Percentiles rank a stretch among this genome's conserved stretches.
Conservation (phyloP, 2,113 vertebrate genomes). For the Mus musculus region GRCm39 chr8:97026001-97026500, state of each 20-base stretch:
- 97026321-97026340: background rate
- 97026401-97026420: background rate
- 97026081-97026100: background rate
- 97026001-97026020: background rate
- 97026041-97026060: background rate
- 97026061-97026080: background rate
- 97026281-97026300: background rate
- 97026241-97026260: background rate
- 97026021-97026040: background rate
- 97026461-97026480: background rate
- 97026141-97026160: background rate
- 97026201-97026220: background rate
- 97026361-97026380: background rate
- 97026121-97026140: background rate
- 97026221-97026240: background rate
- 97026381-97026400: background rate
- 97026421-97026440: background rate
- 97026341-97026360: background rate
- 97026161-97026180: background rate
- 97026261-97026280: background rate
- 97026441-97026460: no score
- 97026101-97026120: background rate
- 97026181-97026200: background rate
- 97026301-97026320: background rate
- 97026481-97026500: background rate